Evolutionary conservation across 2,888 invertebrate species (phyloP), one percentile per base, ranked within the genome.

Genomic region (Charanyca ferruginea): DNA sequence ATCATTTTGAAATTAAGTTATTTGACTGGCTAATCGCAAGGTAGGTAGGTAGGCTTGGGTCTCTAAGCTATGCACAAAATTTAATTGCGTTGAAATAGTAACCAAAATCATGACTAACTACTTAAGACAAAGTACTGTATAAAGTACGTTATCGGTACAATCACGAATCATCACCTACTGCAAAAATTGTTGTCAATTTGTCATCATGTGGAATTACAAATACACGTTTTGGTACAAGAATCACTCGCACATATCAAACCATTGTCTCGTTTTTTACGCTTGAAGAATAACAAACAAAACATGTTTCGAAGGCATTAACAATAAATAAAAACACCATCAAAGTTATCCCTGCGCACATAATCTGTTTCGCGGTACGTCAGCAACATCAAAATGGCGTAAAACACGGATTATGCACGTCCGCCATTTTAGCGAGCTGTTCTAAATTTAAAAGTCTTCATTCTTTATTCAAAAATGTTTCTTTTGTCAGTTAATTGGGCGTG

Each of bases 401-500:
- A 69, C 66, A 54, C 71, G 38, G 80, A 81, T 84, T 81, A 83
- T 80, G 65, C 74, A 74, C 66, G 70, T 68, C 68, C 74, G 76
- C 80, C 84, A 82, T 83, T 81, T 83, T 82, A 79, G 83, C 84
- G 64, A 65, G 60, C 65, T 51, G 63, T 69, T 76, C 79, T 77
- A 80, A 86, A 80, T 81, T 82, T 79, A 83, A 83, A 83, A 79
- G 32, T 74, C 77, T 82, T 83, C 67, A 66, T 77, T 77, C 75
- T 79, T 79, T 74, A 73, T 65, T 66, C 65, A 73, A 73, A 74
- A 74, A 72, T 70, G 67, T 79, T 77, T 81, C 73, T 69, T 83
- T 81, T 84, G 78, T 77, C 62, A 65, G 73, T 70, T 77, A 83
- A 85, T 84, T 66, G 65, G 61, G 60, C 84, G 85, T 86, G 87